Evolutionary conservation across 2,113 vertebrate species (phyloP).

Genomic region (Spheniscus mendiculus): DNA sequence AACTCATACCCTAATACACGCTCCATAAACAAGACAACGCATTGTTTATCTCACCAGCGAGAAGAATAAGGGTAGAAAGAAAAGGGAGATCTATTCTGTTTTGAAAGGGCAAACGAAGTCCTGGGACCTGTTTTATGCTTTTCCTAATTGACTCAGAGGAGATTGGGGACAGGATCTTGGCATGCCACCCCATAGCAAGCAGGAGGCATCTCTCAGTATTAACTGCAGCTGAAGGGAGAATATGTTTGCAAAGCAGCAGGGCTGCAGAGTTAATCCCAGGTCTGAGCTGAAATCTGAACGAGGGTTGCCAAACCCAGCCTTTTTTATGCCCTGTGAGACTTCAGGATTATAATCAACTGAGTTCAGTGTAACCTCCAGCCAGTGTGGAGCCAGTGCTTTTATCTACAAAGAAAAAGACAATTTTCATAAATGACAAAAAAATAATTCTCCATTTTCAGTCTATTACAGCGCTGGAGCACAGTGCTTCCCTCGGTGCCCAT

Average conservation of each 20-base stretch:
- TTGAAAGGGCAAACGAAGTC: not conserved
- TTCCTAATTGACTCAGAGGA: not conserved
- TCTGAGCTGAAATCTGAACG: not conserved
- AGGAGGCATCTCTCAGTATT: not conserved
- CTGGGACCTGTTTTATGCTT: not conserved
- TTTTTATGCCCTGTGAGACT: not conserved
- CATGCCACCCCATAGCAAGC: not conserved
- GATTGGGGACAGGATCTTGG: not conserved
- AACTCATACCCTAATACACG: not conserved
- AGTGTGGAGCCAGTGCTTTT: not conserved
- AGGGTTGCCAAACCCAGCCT: not conserved
- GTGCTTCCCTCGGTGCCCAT: not conserved
- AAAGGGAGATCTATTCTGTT: not conserved
- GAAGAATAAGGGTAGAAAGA: not conserved
- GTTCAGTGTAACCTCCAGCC: not conserved
- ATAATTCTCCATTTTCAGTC: not conserved
- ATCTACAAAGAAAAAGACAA: not conserved
- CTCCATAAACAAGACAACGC: not conserved
- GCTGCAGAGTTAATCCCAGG: constrained; percentile 7
- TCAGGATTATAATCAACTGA: not conserved
- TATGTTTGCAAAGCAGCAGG: constrained; percentile 10
- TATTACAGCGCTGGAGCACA: not conserved
- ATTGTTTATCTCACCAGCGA: not conserved
- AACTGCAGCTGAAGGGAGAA: not conserved
- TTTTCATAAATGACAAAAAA: not conserved